Base-by-base conservation (phyloP, 2,888 invertebrate genomes). In the Ormyrus pomaceus region DNA sequence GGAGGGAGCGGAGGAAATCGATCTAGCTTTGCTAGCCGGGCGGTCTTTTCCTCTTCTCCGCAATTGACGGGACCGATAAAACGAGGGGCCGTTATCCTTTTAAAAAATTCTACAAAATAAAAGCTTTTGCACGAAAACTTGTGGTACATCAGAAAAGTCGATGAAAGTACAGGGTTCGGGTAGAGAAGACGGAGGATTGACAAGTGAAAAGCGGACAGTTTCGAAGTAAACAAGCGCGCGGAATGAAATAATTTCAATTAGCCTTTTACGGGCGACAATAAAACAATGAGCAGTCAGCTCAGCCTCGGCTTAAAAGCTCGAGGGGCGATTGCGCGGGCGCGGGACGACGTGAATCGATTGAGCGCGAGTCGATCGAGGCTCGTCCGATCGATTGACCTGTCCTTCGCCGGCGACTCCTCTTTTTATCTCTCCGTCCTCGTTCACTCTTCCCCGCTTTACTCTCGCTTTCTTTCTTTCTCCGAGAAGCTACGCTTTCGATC, bases 321-420 rank as follows among this genome's bases (percentile, higher is more conserved):
- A 45, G 48, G 34, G 34, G 34, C 34, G 34, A 34, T 1, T 34
- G 34, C 34, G 34, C 34, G 34, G 34, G 34, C 11, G 48, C 11
- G 9, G 64, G 66, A n/a, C 76, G 50, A 78, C 72, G 66, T 61
- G 56, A 78, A 78, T 73, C 61, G 78, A 78, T 78, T 73, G 73
- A 78, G 61, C 51, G 61, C 56, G 64, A 62, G 70, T 5, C 70
- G 58, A 77, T 78, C 68, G 73, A 78, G 62, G 56, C 61, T 50
- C 56, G 73, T 51, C 68, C 73, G 68, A 69, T 79, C 73, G 78
- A 73, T 79, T 68, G 78, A 79, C 73, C 73, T 79, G 68, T 73
- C 78, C 62, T 69, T 34, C 34, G 34, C 34, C 34, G 34, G 34
- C 34, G 34, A 34, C 34, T 34, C 34, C 34, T 34, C 34, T 34